Conservation (phyloP, 2,113 vertebrate species). For the Apaloderma vittatum region DNA sequence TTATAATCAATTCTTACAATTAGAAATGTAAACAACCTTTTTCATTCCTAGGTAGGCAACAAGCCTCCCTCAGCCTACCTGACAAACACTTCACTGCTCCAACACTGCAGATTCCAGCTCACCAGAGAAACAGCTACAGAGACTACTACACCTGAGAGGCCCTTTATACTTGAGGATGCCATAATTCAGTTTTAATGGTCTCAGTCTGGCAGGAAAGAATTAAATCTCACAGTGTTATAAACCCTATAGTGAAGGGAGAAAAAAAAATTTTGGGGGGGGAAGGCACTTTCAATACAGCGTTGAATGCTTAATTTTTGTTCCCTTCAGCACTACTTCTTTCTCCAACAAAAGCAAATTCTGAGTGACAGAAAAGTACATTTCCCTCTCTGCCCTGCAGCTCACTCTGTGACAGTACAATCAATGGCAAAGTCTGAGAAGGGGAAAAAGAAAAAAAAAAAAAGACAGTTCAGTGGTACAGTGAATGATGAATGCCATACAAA, state of each 20-base stretch:
- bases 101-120: not conserved
- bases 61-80: not conserved
- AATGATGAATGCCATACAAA: slow-evolving; percentile 48
- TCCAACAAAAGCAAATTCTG: slow-evolving; percentile 64
- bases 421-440: slow-evolving; percentile 23
- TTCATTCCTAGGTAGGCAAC: not conserved
- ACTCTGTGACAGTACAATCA: slow-evolving; percentile 51
- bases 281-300: slow-evolving; percentile 10
- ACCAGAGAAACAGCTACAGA: not conserved
- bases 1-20: not conserved
- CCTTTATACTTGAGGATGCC: not conserved
- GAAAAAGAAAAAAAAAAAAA: not conserved
- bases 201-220: slow-evolving; percentile 11
- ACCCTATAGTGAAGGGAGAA: not conserved
- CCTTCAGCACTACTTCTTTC: slow-evolving; percentile 31
- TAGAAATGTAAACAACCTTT: not conserved
- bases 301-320: slow-evolving; percentile 60
- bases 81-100: not conserved
- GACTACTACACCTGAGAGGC: not conserved
- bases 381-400: slow-evolving; percentile 65
- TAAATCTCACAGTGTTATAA: not conserved
- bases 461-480: not conserved
- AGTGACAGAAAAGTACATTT: slow-evolving; percentile 70
- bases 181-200: slow-evolving; percentile 9
- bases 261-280: not conserved